Conservation (phyloP, 2,888 invertebrate species). For the Ectemnius cavifrons region DNA sequence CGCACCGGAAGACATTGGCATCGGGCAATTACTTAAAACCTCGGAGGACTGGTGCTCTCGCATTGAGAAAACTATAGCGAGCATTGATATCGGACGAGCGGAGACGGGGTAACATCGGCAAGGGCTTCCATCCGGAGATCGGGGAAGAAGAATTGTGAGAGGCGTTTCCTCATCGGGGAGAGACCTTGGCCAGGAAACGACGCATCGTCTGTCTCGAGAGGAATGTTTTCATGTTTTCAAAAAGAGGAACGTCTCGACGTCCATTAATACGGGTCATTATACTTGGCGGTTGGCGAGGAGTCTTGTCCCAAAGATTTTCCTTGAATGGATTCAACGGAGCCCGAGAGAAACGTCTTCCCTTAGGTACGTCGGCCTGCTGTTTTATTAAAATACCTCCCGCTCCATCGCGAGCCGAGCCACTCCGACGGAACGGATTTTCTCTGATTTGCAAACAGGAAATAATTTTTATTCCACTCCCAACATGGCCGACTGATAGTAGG, state of each 20-base stretch:
- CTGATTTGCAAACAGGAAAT: too few species aligned
- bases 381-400: slow-evolving; percentile 38
- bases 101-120: slow-evolving; percentile 43
- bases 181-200: slow-evolving; percentile 28
- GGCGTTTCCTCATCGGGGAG: slow-evolving; percentile 29
- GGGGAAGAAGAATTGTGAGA: slow-evolving; percentile 35
- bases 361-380: slow-evolving; percentile 32
- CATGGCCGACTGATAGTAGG: too few species aligned
- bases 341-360: slow-evolving; percentile 5
- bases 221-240: slow-evolving; percentile 40
- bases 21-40: slow-evolving; percentile 64
- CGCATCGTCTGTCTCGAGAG: slow-evolving; percentile 30
- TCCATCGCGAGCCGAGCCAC: slow-evolving; percentile 3
- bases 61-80: slow-evolving; percentile 15
- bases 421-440: too few species aligned
- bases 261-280: slow-evolving; percentile 58
- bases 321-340: slow-evolving; percentile 35
- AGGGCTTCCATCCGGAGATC: slow-evolving; percentile 29
- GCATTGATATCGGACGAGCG: slow-evolving; percentile 44
- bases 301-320: slow-evolving; percentile 30
- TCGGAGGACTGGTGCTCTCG: slow-evolving; percentile 9
- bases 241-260: slow-evolving; percentile 33
- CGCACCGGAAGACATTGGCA: slow-evolving; percentile 13
- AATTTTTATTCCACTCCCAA: too few species aligned
- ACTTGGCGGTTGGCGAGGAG: slow-evolving; percentile 31